Percentiles rank a stretch among this genome's conserved stretches.
Conservation (phyloP, 1,140 invertebrate genomes). For the Vollenhovia emeryi region DNA sequence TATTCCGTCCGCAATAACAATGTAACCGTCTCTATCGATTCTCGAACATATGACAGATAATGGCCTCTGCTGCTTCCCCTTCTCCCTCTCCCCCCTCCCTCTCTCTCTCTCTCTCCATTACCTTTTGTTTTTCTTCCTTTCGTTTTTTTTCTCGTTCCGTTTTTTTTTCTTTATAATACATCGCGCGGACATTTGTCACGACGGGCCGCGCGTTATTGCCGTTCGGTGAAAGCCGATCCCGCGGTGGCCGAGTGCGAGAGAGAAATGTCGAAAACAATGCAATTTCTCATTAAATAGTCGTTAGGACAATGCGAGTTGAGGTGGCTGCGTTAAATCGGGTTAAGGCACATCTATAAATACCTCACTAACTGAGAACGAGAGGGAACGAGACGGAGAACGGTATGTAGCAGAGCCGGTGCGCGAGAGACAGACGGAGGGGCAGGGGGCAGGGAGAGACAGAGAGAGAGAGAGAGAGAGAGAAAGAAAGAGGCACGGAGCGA, state of each 20-base stretch:
- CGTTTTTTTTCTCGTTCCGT: neutral
- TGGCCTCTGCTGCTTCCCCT: slow-evolving; percentile 21
- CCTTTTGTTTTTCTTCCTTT: neutral
- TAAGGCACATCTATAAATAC: slow-evolving; percentile 85
- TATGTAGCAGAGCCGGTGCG: slow-evolving; percentile 45
- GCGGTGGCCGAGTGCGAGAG: neutral
- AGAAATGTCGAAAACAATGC: slow-evolving; percentile 39
- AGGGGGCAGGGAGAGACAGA: slow-evolving; percentile 46
- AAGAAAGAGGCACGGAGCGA: slow-evolving; percentile 29
- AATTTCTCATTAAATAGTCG: slow-evolving; percentile 78
- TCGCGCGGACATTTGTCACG: slow-evolving; percentile 18
- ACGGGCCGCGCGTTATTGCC: neutral
- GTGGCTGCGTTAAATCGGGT: slow-evolving; percentile 84
- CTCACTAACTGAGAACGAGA: slow-evolving; percentile 73
- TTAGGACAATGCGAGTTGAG: slow-evolving; percentile 78
- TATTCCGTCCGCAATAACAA: slow-evolving; percentile 66
- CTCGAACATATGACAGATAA: slow-evolving; percentile 60
- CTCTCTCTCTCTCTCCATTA: slow-evolving; percentile 19
- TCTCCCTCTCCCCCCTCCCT: slow-evolving; percentile 23
- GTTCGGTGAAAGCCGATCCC: neutral
- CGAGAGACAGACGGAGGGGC: slow-evolving; percentile 33
- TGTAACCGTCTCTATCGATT: slow-evolving; percentile 70
- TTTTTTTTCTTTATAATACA: slow-evolving; percentile 2
- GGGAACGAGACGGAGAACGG: slow-evolving; percentile 60
- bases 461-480: slow-evolving; percentile 42